Evolutionary conservation across 2,113 vertebrate species (phyloP).

Genomic region (Struthidea cinerea): DNA sequence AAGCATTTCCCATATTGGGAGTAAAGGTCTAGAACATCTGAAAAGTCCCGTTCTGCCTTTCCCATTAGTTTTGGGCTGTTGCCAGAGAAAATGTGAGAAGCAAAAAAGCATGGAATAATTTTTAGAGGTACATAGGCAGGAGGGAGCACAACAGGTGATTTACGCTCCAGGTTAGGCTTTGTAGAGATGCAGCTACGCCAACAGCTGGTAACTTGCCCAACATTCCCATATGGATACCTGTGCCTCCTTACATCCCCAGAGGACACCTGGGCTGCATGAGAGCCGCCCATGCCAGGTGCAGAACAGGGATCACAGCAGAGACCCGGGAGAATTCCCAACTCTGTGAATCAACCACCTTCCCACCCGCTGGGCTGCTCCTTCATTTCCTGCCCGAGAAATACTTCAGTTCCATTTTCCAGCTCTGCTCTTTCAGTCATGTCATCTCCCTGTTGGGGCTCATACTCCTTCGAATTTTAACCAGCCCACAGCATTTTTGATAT

Average conservation of each 20-base stretch:
- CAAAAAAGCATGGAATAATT: neutral
- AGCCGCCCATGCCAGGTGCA: fast-evolving
- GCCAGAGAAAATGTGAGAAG: neutral
- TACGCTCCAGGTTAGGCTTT: neutral
- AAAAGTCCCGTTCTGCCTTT: neutral
- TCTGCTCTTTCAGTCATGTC: neutral
- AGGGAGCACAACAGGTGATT: neutral
- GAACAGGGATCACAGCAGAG: neutral
- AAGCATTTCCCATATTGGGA: neutral
- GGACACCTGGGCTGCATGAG: fast-evolving
- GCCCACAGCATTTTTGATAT: neutral
- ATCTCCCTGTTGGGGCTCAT: neutral
- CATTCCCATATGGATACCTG: fast-evolving
- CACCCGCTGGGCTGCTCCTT: neutral
- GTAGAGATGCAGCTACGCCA: neutral
- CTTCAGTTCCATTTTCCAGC: neutral
- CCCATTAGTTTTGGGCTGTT: neutral
- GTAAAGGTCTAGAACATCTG: neutral
- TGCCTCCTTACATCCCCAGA: neutral
- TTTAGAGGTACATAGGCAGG: neutral
- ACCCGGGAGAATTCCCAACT: neutral
- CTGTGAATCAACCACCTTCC: neutral
- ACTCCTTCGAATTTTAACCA: neutral
- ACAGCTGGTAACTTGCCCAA: fast-evolving
- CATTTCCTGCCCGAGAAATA: neutral